Conservation (phyloP, 2,113 vertebrate species). For the Bubalus kerabau region DNA sequence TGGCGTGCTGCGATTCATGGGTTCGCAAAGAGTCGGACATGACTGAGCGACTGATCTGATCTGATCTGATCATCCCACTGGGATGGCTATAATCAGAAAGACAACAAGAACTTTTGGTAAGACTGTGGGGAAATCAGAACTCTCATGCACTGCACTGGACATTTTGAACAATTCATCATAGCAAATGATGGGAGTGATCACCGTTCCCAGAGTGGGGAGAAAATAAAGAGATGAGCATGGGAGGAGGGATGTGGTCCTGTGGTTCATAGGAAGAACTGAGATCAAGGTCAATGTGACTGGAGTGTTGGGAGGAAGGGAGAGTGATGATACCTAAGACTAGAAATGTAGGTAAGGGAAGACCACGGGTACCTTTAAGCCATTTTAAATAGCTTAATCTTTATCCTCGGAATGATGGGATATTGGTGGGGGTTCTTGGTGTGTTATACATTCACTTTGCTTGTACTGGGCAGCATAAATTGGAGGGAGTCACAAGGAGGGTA, state of each 20-base stretch:
- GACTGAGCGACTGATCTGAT: too few species aligned
- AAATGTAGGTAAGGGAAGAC: neutral
- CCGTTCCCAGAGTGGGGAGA: neutral
- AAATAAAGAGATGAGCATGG: neutral
- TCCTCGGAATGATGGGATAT: neutral
- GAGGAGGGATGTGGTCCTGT: neutral
- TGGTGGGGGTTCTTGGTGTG: neutral
- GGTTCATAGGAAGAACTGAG: neutral
- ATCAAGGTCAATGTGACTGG: neutral
- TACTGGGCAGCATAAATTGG: neutral
- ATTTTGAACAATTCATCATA: neutral
- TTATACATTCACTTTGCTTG: neutral
- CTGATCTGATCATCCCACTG: neutral
- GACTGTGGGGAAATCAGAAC: neutral
- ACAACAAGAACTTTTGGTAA: neutral
- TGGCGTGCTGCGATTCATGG: too few species aligned
- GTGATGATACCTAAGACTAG: fast-evolving
- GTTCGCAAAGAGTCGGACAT: too few species aligned
- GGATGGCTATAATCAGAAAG: neutral
- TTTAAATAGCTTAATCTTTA: neutral
- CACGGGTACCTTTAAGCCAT: neutral
- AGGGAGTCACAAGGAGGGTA: neutral
- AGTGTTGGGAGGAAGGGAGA: neutral
- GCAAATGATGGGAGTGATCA: neutral
- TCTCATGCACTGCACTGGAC: neutral